These are phyloP conservation scores for Dascyllus trimaculatus DNA, from an alignment of 2,113 vertebrate genomes.

Conservation along the genomic window DNA sequence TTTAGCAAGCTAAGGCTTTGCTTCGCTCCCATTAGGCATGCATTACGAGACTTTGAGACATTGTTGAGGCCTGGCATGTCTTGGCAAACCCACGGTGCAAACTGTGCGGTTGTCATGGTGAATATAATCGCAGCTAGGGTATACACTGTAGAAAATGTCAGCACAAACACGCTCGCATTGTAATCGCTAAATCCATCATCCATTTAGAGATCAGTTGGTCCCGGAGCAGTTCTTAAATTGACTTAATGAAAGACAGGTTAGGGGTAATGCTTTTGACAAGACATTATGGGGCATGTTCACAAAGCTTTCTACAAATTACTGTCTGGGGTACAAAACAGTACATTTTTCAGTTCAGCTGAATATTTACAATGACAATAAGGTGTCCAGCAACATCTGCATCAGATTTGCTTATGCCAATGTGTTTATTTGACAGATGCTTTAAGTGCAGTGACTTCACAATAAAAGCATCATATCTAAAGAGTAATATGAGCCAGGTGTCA, in stretches of 20 bases:
- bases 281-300: not conserved
- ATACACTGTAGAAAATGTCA: slow-evolving; percentile 34
- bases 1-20: slow-evolving; percentile 53
- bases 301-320: slow-evolving; percentile 2
- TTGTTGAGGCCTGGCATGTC: slow-evolving; percentile 56
- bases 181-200: slow-evolving; percentile 25
- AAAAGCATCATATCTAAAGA: slow-evolving; percentile 2
- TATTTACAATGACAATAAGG: not conserved
- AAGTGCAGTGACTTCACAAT: not conserved
- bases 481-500: not conserved
- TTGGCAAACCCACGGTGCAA: slow-evolving; percentile 44
- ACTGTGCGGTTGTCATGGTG: slow-evolving; percentile 66
- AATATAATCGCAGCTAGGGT: slow-evolving; percentile 53
- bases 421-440: slow-evolving; percentile 5
- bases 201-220: slow-evolving; percentile 21
- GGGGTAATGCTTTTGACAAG: not conserved
- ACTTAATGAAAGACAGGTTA: slow-evolving; percentile 11
- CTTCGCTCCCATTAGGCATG: slow-evolving; percentile 47
- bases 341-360: not conserved
- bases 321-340: not conserved
- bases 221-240: slow-evolving; percentile 4
- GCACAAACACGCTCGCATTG: slow-evolving; percentile 26
- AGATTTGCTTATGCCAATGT: not conserved
- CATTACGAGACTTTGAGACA: slow-evolving; percentile 44
- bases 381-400: not conserved